Evolutionary conservation across 2,113 vertebrate species (phyloP).

Genomic region (Mirounga angustirostris): DNA sequence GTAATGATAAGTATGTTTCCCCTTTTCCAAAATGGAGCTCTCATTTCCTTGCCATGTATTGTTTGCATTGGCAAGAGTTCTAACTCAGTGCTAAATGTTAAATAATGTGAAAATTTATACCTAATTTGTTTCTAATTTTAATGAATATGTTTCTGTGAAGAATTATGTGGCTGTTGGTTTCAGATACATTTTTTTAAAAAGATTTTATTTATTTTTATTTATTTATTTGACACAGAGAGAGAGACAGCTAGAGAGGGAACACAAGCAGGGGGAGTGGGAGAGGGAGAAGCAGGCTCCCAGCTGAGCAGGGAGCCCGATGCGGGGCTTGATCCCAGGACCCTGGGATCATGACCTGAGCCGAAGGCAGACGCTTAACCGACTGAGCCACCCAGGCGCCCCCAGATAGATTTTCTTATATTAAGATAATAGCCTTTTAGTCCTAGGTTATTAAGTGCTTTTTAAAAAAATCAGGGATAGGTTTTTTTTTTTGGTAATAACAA

Average conservation of each 20-base stretch:
- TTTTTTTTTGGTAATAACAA: background rate
- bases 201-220: too few relatives aligned
- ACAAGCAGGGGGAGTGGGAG: too few relatives aligned
- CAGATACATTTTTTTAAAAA: background rate
- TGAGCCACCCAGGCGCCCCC: too few relatives aligned
- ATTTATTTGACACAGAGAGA: too few relatives aligned
- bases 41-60: background rate
- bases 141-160: constrained; percentile 10
- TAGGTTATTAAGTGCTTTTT: constrained; percentile 3
- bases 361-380: too few relatives aligned
- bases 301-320: too few relatives aligned
- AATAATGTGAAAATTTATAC: background rate
- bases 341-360: too few relatives aligned
- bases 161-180: background rate
- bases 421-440: background rate
- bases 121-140: constrained; percentile 33
- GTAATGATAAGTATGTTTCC: constrained; percentile 25
- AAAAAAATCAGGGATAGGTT: too few relatives aligned
- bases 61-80: background rate
- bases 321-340: too few relatives aligned
- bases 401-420: background rate
- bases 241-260: too few relatives aligned
- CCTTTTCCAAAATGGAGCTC: background rate
- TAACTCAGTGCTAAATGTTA: background rate
- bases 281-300: too few relatives aligned